Conservation (phyloP, 2,888 invertebrate genomes). For the Ceraclea dissimilis region DNA sequence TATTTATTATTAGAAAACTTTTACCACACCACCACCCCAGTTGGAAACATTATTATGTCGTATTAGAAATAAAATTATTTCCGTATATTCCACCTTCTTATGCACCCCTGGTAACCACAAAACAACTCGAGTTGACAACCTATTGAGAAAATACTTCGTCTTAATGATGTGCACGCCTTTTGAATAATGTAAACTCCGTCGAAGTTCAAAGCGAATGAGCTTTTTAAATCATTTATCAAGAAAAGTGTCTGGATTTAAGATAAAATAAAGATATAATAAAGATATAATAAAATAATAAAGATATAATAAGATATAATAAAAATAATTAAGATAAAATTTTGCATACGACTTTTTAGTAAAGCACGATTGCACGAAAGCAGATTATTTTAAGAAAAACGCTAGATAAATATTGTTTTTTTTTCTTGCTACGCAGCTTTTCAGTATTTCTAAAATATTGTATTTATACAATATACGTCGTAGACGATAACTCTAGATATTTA, state of each 20-base stretch:
- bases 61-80: slow-evolving; percentile 21
- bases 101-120: slow-evolving; percentile 8
- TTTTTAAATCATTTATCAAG: slow-evolving; percentile 18
- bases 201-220: slow-evolving; percentile 7
- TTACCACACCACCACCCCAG: slow-evolving; percentile 9
- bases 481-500: too few species aligned
- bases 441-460: too few species aligned
- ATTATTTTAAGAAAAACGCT: too few species aligned
- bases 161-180: slow-evolving; percentile 25
- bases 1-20: slow-evolving; percentile 13
- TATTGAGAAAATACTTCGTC: slow-evolving; percentile 13
- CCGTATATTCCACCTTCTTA: slow-evolving; percentile 8
- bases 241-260: slow-evolving; percentile 9
- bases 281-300: too few species aligned
- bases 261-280: too few species aligned
- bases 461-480: too few species aligned
- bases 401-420: too few species aligned
- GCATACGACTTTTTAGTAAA: neutral
- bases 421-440: too few species aligned
- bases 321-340: neutral
- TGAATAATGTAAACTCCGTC: slow-evolving; percentile 6
- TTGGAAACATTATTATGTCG: slow-evolving; percentile 12
- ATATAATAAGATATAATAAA: too few species aligned
- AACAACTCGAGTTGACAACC: slow-evolving; percentile 21
- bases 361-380: too few species aligned